These are phyloP conservation scores for Pelosia muscerda DNA, from an alignment of 2,888 invertebrate species.

Conservation along the genomic window DNA sequence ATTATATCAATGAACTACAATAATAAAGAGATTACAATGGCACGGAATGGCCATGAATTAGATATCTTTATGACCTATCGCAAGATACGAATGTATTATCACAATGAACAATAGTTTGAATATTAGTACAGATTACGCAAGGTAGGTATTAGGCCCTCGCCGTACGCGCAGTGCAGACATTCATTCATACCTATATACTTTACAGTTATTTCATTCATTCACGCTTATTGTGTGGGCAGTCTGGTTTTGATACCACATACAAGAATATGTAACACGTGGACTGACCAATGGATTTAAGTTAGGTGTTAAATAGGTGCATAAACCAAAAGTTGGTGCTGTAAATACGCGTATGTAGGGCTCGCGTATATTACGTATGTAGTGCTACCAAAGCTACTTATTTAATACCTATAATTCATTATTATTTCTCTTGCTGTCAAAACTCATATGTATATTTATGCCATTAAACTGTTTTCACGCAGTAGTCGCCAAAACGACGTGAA, in stretches of 20 bases:
- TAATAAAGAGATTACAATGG: slow-evolving; percentile 12
- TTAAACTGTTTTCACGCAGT: too few relatives aligned
- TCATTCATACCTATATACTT: background rate
- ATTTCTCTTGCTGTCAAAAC: too few relatives aligned
- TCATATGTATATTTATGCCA: too few relatives aligned
- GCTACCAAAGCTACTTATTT: too few relatives aligned
- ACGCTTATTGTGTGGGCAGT: background rate
- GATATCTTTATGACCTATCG: slow-evolving; percentile 5
- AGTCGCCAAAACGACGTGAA: too few relatives aligned
- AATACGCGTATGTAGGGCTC: too few relatives aligned
- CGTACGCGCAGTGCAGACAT: background rate
- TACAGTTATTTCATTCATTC: background rate
- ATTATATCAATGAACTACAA: slow-evolving; percentile 5
- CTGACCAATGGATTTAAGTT: background rate
- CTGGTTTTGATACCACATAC: background rate
- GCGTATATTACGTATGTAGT: too few relatives aligned
- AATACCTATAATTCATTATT: too few relatives aligned
- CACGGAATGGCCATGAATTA: slow-evolving; percentile 19
- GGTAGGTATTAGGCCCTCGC: background rate
- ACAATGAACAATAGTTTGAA: slow-evolving; percentile 18
- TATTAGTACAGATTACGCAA: background rate
- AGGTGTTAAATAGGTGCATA: too few relatives aligned
- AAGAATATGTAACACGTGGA: background rate
- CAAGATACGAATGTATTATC: slow-evolving; percentile 7
- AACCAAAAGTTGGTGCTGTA: too few relatives aligned